Base-by-base conservation (phyloP, 2,797 vertebrate species). In the Amazona finschi region DNA sequence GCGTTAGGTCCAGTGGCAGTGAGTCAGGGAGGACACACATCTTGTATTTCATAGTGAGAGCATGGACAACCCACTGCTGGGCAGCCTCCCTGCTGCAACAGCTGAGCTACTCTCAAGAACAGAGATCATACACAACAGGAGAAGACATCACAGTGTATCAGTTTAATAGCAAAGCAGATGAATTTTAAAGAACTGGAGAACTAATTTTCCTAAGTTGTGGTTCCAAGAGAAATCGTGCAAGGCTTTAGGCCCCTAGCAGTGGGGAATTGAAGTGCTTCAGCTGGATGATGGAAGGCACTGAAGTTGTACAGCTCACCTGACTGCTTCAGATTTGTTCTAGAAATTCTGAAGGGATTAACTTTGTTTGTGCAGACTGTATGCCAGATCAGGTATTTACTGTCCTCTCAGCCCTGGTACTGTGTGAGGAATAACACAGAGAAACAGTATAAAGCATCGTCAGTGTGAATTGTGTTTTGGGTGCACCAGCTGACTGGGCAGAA, bases 401-500 rank as follows among this genome's bases (percentile, higher is more conserved):
- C 85, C 53, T 80, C 64, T 44, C 69, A 43, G 44, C 38, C n/a
- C 50, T 25, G 20, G 28, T 70, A 19, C 31, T 88, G 60, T 38
- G 44, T 79, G 64, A 87, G 83, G 73, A 81, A 84, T 86, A 94
- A 86, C 77, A 70, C 67, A n/a, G 83, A 90, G 76, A 70, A 47
- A 55, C 67, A 64, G 36, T 76, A 57, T 55, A 46, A 72, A 62
- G 53, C 3, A 0, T 69, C 7, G 3, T 70, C 90, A 73, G 22
- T 33, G 67, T 90, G 90, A 93, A 73, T 90, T 71, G 81, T 60
- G 55, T 44, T 93, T 80, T 75, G 57, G 70, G 62, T 93, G 49
- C 88, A 70, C 39, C 77, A 86, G 58, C 80, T 90, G 91, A 73
- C 85, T 60, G 70, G 60, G 39, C 57, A 86, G 80, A 95, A 95